Evolutionary conservation across 2,888 invertebrate species (phyloP).

Genomic region (Galerucella nymphaeae): DNA sequence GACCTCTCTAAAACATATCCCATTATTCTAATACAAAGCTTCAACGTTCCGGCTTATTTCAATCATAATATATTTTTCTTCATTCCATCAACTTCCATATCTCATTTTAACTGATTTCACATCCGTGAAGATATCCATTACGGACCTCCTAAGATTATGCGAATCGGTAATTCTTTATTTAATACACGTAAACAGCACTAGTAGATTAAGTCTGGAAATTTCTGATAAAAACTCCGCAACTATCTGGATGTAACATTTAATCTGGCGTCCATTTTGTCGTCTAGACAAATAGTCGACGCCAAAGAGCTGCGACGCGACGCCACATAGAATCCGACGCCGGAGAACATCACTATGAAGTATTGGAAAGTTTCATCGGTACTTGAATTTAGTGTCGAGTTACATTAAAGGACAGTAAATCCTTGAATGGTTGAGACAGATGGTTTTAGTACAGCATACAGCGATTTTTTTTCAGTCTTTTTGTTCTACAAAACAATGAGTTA

Average conservation of each 20-base stretch:
- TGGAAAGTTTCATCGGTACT: constrained; percentile 8
- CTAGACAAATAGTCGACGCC: constrained; percentile 35
- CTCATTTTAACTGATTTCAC: background rate
- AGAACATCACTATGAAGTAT: constrained; percentile 14
- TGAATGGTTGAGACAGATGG: background rate
- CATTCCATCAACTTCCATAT: background rate
- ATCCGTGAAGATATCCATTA: background rate
- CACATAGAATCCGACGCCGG: constrained; percentile 17
- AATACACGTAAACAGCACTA: constrained; percentile 15
- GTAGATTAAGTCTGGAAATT: constrained; percentile 20
- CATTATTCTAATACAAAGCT: background rate
- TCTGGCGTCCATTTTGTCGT: constrained; percentile 37
- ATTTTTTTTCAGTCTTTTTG: background rate
- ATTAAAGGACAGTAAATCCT: constrained; percentile 3
- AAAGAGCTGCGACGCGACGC: constrained; percentile 33
- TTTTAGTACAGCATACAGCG: background rate
- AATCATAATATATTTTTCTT: background rate
- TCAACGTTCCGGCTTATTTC: background rate
- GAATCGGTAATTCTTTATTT: constrained; percentile 21
- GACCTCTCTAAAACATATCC: background rate
- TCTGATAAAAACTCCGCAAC: constrained; percentile 24
- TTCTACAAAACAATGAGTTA: background rate
- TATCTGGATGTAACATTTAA: constrained; percentile 32
- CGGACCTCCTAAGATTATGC: background rate
- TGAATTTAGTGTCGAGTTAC: constrained; percentile 11